phyloP scores from a whole-genome alignment of 2,113 vertebrate genomes.

The Triplophysa rosa region DNA sequence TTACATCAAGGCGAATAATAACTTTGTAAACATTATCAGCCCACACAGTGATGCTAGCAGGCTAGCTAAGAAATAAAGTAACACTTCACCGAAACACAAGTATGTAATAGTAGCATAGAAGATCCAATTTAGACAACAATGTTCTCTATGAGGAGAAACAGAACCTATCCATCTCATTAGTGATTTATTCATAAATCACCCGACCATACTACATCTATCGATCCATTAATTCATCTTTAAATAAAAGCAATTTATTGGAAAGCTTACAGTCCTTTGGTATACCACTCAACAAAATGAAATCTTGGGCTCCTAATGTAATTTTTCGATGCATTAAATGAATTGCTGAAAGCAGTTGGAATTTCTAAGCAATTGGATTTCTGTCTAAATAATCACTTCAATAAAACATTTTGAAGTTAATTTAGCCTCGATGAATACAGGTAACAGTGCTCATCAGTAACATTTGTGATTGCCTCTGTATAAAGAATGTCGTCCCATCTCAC shows the following conservation, averaged over 20 bases:
- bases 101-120: background rate
- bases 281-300: conserved; percentile 35
- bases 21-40: too few species aligned
- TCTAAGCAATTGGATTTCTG: conserved; percentile 13
- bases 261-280: background rate
- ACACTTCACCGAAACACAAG: background rate
- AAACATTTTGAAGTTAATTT: background rate
- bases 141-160: background rate
- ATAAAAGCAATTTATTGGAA: conserved; percentile 37
- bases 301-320: conserved; percentile 25
- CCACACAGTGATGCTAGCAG: too few species aligned
- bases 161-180: background rate
- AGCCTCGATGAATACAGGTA: background rate
- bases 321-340: conserved; percentile 30
- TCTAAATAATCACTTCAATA: conserved; percentile 26
- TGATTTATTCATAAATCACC: conserved; percentile 34
- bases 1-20: too few species aligned
- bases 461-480: background rate
- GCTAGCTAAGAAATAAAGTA: too few species aligned
- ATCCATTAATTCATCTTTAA: conserved; percentile 33
- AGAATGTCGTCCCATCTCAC: too few species aligned
- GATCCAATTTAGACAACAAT: background rate
- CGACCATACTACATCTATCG: conserved; percentile 7
- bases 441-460: background rate
- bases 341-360: conserved; percentile 16